Evolutionary conservation across 2,888 invertebrate species (phyloP), one percentile per base, ranked within the genome.

Genomic region (Orchesellides sinensis): DNA sequence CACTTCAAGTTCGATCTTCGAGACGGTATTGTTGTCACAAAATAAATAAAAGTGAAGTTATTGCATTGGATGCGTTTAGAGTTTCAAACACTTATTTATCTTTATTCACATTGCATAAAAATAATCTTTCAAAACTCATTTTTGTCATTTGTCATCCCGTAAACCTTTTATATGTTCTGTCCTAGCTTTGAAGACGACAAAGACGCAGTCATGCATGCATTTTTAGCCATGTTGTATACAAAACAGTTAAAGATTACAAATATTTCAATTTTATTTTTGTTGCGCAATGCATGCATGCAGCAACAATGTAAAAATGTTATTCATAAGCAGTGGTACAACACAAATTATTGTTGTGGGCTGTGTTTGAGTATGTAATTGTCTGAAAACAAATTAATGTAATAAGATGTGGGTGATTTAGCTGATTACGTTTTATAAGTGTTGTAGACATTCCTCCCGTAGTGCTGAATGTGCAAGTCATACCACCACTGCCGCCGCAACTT

Each of bases 331-430:
- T 47, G 27, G n/a, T 12, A 17, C 23, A 47, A 29, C n/a, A 61
- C 61, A 47, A 45, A 21, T 29, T 61, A 27, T 27, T 73, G 61
- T 61, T 56, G 47, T 27, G 21, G 19, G 14, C 17, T 29, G 21
- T 61, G 12, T 61, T 61, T 47, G 27, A 73, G 73, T 59, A 73
- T 19, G 61, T 61, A 73, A 73, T 61, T 49, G 73, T 61, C 45
- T 59, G 61, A 32, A 40, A 56, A 73, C 61, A 61, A 73, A 73
- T 47, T 61, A 73, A 45, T 61, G 17, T 32, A n/a, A n/a, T n/a
- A n/a, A n/a, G n/a, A n/a, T 56, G 47, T 45, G 65, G 47, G 47
- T 21, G 65, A 66, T n/a, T 66, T 45, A 19, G 61, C 6, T 35
- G 17, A 35, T 52, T 21, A n/a, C n/a, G n/a, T n/a, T 52, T 52